These are phyloP conservation scores for Dreissena rostriformis DNA, from an alignment of 1,140 invertebrate genomes.

Conservation along the genomic window DNA sequence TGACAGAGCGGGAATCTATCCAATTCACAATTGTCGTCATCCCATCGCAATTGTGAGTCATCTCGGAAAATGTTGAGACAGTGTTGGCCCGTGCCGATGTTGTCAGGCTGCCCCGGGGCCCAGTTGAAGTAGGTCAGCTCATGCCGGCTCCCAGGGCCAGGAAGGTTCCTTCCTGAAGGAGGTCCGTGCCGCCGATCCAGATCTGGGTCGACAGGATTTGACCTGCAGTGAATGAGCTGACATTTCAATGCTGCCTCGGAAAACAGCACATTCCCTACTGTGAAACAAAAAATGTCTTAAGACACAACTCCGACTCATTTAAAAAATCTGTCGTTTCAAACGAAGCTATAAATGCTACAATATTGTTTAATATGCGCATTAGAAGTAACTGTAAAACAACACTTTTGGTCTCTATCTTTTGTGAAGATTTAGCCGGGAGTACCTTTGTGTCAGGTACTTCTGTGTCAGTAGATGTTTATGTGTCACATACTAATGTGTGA, in stretches of 20 bases:
- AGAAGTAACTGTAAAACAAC: too few species aligned
- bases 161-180: slow-evolving; percentile 32
- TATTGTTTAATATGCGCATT: not conserved
- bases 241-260: too few species aligned
- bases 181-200: slow-evolving; percentile 46
- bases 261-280: too few species aligned
- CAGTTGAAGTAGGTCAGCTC: slow-evolving; percentile 41
- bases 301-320: not conserved
- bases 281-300: too few species aligned
- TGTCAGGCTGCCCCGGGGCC: slow-evolving; percentile 33
- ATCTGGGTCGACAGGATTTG: slow-evolving; percentile 26
- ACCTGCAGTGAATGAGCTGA: slow-evolving; percentile 8
- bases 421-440: too few species aligned
- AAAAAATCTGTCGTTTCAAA: not conserved
- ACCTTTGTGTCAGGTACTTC: too few species aligned
- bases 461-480: too few species aligned
- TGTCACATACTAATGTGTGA: too few species aligned
- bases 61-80: slow-evolving; percentile 35
- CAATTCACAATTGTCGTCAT: slow-evolving; percentile 34
- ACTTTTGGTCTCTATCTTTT: too few species aligned
- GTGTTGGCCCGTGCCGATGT: slow-evolving; percentile 27
- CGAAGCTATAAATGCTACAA: not conserved
- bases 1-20: slow-evolving; percentile 35
- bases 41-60: slow-evolving; percentile 12
- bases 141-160: slow-evolving; percentile 3